Conservation (phyloP, 2,888 invertebrate genomes). For the Andrena dorsata region DNA sequence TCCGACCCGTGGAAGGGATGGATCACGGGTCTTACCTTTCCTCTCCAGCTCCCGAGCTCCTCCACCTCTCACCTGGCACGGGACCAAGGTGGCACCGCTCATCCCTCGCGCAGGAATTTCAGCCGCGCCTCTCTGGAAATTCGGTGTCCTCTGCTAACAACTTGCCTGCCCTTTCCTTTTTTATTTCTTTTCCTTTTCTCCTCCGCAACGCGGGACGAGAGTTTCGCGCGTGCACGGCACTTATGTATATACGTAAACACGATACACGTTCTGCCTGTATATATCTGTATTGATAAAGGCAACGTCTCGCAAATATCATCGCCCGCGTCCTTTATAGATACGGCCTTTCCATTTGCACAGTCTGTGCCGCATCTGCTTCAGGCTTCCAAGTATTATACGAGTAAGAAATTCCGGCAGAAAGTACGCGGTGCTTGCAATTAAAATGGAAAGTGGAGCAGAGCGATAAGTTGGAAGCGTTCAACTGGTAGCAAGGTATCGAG, state of each 20-base stretch:
- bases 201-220: not conserved
- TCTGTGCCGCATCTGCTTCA: constrained; percentile 3
- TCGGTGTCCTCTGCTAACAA: not conserved
- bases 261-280: no score
- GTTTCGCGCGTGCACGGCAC: no score
- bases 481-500: not conserved
- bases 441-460: constrained; percentile 53
- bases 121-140: constrained; percentile 51
- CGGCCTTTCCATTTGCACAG: not conserved
- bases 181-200: constrained; percentile 1
- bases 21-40: constrained; percentile 75
- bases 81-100: constrained; percentile 40
- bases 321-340: not conserved
- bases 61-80: constrained; percentile 68
- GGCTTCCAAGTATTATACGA: not conserved
- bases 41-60: constrained; percentile 70
- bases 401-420: constrained; percentile 27
- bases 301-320: not conserved
- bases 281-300: not conserved
- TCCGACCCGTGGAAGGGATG: constrained; percentile 68
- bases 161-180: no score
- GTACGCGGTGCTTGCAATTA: constrained; percentile 36
- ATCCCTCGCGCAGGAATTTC: constrained; percentile 62
- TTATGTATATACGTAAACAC: no score
- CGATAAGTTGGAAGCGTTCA: constrained; percentile 12